phyloP scores from a whole-genome alignment of 2,797 vertebrate genomes.

The Urocyon cinereoargenteus region DNA sequence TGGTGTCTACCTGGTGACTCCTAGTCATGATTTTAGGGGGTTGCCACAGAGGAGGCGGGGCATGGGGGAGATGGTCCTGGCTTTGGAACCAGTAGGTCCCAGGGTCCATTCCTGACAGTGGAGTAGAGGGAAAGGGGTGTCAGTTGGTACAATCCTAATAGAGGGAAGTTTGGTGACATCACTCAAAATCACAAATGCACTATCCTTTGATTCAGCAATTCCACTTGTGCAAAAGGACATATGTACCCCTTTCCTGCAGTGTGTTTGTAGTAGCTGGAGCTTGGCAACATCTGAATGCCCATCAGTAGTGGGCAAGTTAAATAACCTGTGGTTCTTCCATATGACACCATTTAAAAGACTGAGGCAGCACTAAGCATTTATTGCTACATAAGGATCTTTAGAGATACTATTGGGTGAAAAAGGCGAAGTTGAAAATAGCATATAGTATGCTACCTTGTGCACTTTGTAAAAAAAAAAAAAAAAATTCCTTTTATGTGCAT shows the following conservation, averaged over 20 bases:
- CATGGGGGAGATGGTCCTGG: neutral
- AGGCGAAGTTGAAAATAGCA: neutral
- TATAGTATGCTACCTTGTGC: neutral
- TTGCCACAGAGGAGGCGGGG: neutral
- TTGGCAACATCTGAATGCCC: neutral
- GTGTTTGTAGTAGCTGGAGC: neutral
- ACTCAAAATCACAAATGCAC: neutral
- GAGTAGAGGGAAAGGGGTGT: too few species aligned
- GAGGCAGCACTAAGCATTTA: neutral
- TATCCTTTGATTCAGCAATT: neutral
- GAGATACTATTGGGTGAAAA: neutral
- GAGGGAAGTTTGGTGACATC: neutral
- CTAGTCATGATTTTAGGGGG: neutral
- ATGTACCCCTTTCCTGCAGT: rapidly evolving
- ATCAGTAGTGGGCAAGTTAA: neutral
- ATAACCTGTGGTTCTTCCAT: neutral
- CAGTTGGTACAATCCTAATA: neutral
- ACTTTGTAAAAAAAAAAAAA: neutral
- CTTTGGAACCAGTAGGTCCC: neutral
- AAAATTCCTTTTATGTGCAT: neutral
- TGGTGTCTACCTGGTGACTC: neutral
- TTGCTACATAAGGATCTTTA: neutral
- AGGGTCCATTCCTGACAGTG: neutral
- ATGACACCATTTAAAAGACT: neutral
- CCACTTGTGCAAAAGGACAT: neutral